phyloP scores from a whole-genome alignment of 2,888 invertebrate genomes.

The Drosophila macrothrix region DNA sequence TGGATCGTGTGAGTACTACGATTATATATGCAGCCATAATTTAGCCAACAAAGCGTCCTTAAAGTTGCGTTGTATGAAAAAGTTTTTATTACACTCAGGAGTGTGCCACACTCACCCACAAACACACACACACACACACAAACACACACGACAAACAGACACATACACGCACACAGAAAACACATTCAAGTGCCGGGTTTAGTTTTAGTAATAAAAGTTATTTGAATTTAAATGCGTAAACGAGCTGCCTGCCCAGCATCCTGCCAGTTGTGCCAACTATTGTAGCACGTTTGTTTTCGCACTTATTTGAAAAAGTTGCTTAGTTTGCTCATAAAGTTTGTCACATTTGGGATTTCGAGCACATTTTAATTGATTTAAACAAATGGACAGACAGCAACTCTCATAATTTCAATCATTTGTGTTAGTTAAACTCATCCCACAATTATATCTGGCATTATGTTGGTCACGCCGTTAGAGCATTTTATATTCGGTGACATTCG shows the following conservation, averaged over 20 bases:
- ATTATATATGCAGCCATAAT: slow-evolving; percentile 72
- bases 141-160: slow-evolving; percentile 4
- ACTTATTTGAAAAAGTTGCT: slow-evolving; percentile 13
- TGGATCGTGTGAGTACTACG: slow-evolving; percentile 84
- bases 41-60: slow-evolving; percentile 73
- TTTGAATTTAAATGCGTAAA: slow-evolving; percentile 81
- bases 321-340: slow-evolving; percentile 2
- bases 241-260: slow-evolving; percentile 64
- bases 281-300: slow-evolving; percentile 53
- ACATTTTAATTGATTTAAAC: neutral
- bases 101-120: slow-evolving; percentile 38
- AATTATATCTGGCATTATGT: neutral
- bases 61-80: slow-evolving; percentile 69
- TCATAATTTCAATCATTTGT: neutral
- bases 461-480: neutral
- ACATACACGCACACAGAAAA: slow-evolving; percentile 14
- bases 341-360: neutral
- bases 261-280: slow-evolving; percentile 60
- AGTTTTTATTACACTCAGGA: slow-evolving; percentile 80
- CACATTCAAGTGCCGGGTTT: slow-evolving; percentile 51
- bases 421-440: neutral
- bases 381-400: neutral
- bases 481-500: neutral
- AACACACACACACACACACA: slow-evolving; percentile 15
- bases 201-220: slow-evolving; percentile 79